phyloP scores from a whole-genome alignment of 1,140 invertebrate species.

The Brachionus plicatilis region DNA sequence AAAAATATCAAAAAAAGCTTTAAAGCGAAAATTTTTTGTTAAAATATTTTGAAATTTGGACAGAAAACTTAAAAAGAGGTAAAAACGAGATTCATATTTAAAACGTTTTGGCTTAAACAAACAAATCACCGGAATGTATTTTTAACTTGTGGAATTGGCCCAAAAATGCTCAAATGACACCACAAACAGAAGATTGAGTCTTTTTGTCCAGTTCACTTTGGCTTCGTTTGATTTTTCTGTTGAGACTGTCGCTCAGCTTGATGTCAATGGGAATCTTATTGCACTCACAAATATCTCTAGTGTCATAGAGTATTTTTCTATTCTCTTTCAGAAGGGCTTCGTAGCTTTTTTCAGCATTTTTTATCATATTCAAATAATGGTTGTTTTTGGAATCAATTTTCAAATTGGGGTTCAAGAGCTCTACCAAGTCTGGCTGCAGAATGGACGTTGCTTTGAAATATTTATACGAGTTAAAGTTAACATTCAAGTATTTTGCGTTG shows the following conservation, averaged over 20 bases:
- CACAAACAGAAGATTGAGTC: background rate
- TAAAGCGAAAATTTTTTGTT: too few relatives aligned
- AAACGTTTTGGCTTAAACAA: background rate
- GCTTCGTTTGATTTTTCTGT: background rate
- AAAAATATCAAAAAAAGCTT: too few relatives aligned
- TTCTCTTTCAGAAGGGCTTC: background rate
- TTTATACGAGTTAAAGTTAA: slow-evolving; percentile 22
- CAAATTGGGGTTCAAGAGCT: background rate
- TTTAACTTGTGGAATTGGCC: background rate
- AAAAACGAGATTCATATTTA: background rate
- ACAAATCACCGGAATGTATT: background rate
- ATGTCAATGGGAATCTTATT: background rate
- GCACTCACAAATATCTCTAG: too few relatives aligned
- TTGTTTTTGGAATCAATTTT: background rate
- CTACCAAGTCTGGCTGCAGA: background rate
- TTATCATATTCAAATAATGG: slow-evolving; percentile 3
- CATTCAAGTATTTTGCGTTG: background rate
- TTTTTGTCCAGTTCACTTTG: background rate
- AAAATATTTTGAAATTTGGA: background rate
- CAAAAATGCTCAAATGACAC: background rate
- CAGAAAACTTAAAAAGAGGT: background rate
- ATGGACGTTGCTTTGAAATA: background rate
- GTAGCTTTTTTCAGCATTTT: background rate
- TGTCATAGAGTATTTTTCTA: background rate
- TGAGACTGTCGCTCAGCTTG: background rate